A percentile compares a stretch with the other conserved stretches of the same genome.
These are phyloP conservation scores for Bostrychus sinensis DNA, from an alignment of 2,113 vertebrate species.

Conservation along the genomic window DNA sequence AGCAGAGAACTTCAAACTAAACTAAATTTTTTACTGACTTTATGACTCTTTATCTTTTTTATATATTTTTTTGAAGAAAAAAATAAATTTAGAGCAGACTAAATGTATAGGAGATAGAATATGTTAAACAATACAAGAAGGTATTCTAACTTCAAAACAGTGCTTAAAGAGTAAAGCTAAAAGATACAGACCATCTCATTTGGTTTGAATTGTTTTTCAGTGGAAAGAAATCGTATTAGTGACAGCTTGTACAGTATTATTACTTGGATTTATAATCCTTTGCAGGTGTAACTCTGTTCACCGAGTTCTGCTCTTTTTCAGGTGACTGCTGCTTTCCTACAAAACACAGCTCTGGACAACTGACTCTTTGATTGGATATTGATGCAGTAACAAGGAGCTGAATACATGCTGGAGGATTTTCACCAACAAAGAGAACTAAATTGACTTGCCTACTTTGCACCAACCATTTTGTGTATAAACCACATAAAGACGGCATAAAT, in stretches of 20 bases:
- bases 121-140: too few relatives aligned
- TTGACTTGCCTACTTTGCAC: conserved; percentile 8
- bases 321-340: conserved; percentile 42
- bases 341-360: conserved; percentile 11
- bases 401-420: conserved; percentile 20
- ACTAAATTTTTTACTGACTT: neutral
- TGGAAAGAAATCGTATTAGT: too few relatives aligned
- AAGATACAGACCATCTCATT: too few relatives aligned
- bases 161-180: too few relatives aligned
- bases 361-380: conserved; percentile 34
- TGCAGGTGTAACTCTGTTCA: neutral
- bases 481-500: conserved; percentile 11
- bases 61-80: too few relatives aligned
- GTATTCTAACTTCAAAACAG: too few relatives aligned
- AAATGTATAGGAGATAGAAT: too few relatives aligned
- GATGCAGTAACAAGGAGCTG: conserved; percentile 19
- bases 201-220: too few relatives aligned
- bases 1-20: neutral
- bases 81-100: too few relatives aligned
- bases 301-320: conserved; percentile 58
- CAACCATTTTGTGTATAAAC: neutral
- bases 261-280: neutral
- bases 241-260: neutral
- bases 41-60: neutral
- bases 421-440: conserved; percentile 20